phyloP scores from a whole-genome alignment of 1,140 invertebrate genomes.

The Trichoplusia ni region DNA sequence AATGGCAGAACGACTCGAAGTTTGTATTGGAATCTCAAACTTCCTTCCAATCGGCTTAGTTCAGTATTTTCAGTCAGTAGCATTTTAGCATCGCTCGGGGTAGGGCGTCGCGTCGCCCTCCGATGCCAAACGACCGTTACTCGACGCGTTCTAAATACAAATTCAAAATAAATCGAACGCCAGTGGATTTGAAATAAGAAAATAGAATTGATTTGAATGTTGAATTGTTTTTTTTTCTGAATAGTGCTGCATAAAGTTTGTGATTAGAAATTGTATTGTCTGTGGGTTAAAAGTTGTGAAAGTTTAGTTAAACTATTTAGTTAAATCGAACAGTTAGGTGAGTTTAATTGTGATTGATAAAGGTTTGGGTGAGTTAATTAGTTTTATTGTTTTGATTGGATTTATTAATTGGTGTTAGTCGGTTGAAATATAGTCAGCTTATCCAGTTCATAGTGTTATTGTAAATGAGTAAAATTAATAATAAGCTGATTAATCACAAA shows the following conservation, averaged over 20 bases:
- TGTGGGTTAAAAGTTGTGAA: slow-evolving; percentile 1
- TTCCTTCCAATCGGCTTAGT: no score
- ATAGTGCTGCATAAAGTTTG: neutral
- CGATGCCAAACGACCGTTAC: no score
- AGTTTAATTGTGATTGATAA: slow-evolving; percentile 14
- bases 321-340: slow-evolving; percentile 5
- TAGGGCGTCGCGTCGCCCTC: no score
- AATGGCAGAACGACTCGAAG: no score
- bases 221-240: neutral
- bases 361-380: neutral
- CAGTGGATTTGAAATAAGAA: neutral
- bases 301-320: slow-evolving; percentile 1
- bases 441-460: no score
- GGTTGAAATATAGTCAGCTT: neutral
- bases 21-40: no score
- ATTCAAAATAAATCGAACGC: neutral
- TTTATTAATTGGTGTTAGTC: neutral
- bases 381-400: slow-evolving; percentile 1
- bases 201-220: neutral
- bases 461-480: no score
- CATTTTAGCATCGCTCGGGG: no score
- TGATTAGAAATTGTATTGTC: neutral
- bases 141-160: no score
- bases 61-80: no score
- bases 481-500: no score